Percentiles rank a stretch among this genome's conserved stretches.
phyloP scores from a whole-genome alignment of 2,113 vertebrate genomes.

The Phylloscopus trochilus region DNA sequence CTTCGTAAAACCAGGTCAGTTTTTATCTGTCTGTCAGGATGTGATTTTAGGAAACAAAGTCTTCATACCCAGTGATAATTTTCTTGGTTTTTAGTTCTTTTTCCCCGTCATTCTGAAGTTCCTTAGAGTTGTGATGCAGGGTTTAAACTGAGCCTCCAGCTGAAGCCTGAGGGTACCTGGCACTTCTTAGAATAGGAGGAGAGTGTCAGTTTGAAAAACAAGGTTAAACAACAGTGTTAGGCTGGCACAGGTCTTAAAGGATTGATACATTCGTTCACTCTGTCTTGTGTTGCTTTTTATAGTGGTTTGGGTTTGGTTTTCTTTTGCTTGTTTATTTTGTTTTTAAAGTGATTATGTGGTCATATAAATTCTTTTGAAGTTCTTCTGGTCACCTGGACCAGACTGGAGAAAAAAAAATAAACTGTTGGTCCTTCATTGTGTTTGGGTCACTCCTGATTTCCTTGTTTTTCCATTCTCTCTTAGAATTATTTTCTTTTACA shows the following conservation, averaged over 20 bases:
- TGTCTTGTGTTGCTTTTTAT: not conserved
- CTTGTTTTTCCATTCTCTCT: not conserved
- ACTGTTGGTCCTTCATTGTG: not conserved
- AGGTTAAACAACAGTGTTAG: not conserved
- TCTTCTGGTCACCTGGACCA: not conserved
- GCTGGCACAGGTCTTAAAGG: not conserved
- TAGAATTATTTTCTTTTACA: not conserved
- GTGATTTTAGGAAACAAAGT: not conserved
- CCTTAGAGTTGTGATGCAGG: not conserved
- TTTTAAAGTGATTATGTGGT: not conserved
- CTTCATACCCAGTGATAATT: not conserved
- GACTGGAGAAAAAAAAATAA: not conserved
- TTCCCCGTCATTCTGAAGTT: not conserved
- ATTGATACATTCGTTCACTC: not conserved
- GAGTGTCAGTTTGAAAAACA: not conserved
- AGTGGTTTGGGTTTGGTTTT: not conserved
- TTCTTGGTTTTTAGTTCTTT: not conserved
- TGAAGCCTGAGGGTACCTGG: not conserved
- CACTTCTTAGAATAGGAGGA: not conserved
- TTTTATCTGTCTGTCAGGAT: not conserved
- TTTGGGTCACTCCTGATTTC: not conserved
- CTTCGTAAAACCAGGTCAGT: not conserved
- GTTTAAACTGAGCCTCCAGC: not conserved
- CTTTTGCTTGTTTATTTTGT: not conserved
- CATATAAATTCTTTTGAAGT: not conserved